Percentiles rank a stretch among this genome's conserved stretches.
phyloP scores from a whole-genome alignment of 2,797 vertebrate species.

The Sternarchorhynchus goeldii region DNA sequence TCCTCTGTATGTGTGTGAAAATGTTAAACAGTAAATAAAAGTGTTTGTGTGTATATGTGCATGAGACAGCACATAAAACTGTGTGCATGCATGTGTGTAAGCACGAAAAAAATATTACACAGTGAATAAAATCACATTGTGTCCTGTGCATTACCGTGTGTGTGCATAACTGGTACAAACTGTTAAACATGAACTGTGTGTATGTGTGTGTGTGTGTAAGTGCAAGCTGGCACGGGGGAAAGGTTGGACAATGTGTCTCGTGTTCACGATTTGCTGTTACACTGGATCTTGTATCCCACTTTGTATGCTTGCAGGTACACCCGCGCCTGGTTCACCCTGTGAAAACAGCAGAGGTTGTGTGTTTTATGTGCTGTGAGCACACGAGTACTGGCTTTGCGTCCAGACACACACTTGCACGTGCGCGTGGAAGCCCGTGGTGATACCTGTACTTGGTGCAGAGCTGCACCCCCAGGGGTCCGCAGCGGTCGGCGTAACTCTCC shows the following conservation, averaged over 20 bases:
- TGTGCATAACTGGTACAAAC: too few relatives aligned
- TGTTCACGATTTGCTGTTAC: slow-evolving; percentile 68
- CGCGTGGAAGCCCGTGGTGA: background rate
- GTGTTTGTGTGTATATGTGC: background rate
- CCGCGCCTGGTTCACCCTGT: slow-evolving; percentile 81
- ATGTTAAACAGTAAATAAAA: background rate
- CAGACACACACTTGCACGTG: background rate
- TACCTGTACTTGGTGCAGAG: slow-evolving; percentile 71
- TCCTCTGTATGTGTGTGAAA: too few relatives aligned
- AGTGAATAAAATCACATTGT: background rate
- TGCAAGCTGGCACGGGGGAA: background rate
- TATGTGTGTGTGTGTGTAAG: background rate
- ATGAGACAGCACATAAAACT: background rate
- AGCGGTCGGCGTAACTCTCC: slow-evolving; percentile 81
- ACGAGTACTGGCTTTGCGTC: too few relatives aligned
- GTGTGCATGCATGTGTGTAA: too few relatives aligned
- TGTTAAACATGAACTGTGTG: background rate
- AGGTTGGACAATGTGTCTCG: slow-evolving; percentile 47
- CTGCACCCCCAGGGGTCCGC: slow-evolving; percentile 78
- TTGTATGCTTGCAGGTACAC: slow-evolving; percentile 82
- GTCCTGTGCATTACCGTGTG: background rate
- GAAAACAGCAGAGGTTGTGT: slow-evolving; percentile 41
- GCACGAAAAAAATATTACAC: too few relatives aligned
- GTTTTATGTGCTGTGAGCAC: background rate
- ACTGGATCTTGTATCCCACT: slow-evolving; percentile 82